Conservation (phyloP, 1,140 invertebrate species). For the Lasioglossum albipes region DNA sequence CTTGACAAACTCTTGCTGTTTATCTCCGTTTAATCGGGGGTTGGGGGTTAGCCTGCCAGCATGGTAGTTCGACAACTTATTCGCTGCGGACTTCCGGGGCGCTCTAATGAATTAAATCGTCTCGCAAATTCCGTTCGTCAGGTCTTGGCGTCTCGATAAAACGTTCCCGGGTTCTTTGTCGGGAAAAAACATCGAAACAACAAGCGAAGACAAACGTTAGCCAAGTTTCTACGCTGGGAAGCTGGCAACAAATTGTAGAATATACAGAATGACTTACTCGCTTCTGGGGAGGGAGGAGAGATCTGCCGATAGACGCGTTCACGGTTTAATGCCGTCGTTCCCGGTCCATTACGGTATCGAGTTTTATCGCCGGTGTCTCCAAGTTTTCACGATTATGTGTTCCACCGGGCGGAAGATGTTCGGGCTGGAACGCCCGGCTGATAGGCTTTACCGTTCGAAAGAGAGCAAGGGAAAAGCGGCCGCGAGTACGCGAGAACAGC, state of each 20-base stretch:
- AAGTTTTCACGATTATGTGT: slow-evolving; percentile 27
- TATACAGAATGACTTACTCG: background rate
- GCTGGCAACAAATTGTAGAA: background rate
- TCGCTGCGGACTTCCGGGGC: too few relatives aligned
- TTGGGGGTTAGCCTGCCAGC: too few relatives aligned
- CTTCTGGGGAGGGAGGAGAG: too few relatives aligned
- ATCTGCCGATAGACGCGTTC: background rate
- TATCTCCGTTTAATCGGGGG: background rate
- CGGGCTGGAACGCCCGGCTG: slow-evolving; percentile 10
- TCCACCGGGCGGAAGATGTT: slow-evolving; percentile 22
- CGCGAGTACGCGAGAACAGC: slow-evolving; percentile 18
- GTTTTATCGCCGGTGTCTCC: slow-evolving; percentile 37
- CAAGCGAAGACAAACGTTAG: too few relatives aligned
- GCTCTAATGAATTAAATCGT: too few relatives aligned
- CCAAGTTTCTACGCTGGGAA: background rate
- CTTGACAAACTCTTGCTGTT: too few relatives aligned
- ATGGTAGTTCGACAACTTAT: too few relatives aligned
- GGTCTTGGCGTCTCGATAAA: too few relatives aligned
- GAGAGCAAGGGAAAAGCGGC: background rate
- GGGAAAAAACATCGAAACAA: too few relatives aligned
- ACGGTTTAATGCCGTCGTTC: background rate
- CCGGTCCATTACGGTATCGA: slow-evolving; percentile 29
- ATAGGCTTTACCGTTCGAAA: slow-evolving; percentile 21
- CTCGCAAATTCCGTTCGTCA: too few relatives aligned
- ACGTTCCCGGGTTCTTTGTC: too few relatives aligned